A percentile compares a stretch with the other conserved stretches of the same genome.
These are phyloP conservation scores for Picathartes gymnocephalus DNA, from an alignment of 2,113 vertebrate species.

Conservation along the genomic window DNA sequence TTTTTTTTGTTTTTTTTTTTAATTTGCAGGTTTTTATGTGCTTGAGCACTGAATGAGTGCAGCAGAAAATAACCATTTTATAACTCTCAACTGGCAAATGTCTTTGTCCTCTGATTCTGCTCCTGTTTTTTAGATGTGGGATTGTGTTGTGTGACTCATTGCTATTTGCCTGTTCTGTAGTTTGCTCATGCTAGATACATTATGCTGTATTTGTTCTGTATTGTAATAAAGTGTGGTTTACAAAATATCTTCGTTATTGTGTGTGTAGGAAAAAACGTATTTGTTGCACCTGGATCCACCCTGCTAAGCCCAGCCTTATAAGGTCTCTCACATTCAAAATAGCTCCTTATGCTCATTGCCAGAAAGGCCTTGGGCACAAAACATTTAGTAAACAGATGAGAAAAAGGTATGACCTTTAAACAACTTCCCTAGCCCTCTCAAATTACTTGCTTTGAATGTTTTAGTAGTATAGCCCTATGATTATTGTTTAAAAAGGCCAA, in stretches of 20 bases:
- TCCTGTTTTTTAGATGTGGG: constrained; percentile 16
- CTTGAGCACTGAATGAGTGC: not conserved
- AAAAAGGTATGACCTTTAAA: not conserved
- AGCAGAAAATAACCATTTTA: not conserved
- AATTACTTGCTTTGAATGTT: not conserved
- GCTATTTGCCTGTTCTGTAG: constrained; percentile 12
- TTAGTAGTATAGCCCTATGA: not conserved
- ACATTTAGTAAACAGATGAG: not conserved
- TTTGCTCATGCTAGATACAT: constrained; percentile 9
- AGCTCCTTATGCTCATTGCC: not conserved
- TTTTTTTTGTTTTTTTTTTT: not conserved
- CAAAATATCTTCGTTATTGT: not conserved
- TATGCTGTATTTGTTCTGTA: constrained; percentile 5
- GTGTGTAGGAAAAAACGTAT: not conserved
- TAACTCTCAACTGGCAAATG: not conserved
- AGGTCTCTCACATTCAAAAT: not conserved
- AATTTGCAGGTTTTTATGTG: not conserved
- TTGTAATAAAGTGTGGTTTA: constrained; percentile 24
- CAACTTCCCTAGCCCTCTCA: not conserved
- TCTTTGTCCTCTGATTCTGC: not conserved
- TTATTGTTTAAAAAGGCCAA: not conserved
- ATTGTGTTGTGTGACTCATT: constrained; percentile 40
- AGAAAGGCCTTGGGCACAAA: not conserved
- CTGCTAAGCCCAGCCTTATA: not conserved
- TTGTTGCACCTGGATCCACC: not conserved